Conservation (phyloP, 37 sponge, comb jelly and placozoan genomes). For the Eunapius fragilis region DNA sequence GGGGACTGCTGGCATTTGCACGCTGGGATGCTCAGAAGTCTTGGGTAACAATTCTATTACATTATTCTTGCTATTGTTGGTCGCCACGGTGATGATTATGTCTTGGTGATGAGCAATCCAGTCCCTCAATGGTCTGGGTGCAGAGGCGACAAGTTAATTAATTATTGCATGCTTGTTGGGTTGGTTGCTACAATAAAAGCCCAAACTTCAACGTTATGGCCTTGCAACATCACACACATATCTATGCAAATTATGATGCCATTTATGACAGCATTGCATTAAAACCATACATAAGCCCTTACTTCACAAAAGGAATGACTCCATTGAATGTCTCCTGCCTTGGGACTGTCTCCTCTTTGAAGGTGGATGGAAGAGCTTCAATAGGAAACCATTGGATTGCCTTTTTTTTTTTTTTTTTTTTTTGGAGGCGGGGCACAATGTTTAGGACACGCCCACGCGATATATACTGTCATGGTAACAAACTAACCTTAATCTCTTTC, state of each 20-base stretch:
- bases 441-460: not conserved
- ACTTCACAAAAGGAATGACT: not conserved
- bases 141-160: not conserved
- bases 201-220: too few relatives aligned
- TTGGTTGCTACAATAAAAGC: too few relatives aligned
- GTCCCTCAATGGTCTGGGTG: not conserved
- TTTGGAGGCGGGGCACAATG: not conserved
- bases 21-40: not conserved
- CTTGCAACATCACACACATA: too few relatives aligned
- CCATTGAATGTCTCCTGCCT: not conserved
- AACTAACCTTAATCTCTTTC: constrained; percentile 79
- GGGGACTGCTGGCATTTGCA: not conserved
- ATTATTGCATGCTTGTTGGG: not conserved
- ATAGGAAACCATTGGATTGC: not conserved
- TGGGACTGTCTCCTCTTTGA: not conserved
- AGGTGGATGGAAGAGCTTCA: not conserved
- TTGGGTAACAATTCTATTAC: not conserved
- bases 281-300: not conserved
- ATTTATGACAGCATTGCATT: not conserved
- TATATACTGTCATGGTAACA: not conserved
- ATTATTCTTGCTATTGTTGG: not conserved
- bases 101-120: not conserved
- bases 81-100: not conserved
- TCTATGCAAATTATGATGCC: too few relatives aligned
- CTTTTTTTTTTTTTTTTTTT: not conserved